Base-by-base conservation (phyloP, 2,888 invertebrate species). In the Rhagonycha fulva region DNA sequence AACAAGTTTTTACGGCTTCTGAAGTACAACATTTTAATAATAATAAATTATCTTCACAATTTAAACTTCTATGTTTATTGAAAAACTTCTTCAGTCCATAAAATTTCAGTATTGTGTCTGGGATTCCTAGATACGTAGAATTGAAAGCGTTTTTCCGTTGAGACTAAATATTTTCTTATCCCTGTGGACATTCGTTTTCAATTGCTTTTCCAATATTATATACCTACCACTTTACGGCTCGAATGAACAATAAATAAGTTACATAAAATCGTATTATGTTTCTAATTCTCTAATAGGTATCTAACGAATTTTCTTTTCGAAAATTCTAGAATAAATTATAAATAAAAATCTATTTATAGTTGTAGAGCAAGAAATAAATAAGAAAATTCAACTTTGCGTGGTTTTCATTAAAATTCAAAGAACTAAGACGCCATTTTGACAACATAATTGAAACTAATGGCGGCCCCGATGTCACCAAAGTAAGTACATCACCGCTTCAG, bases 371-470 rank as follows among this genome's bases (percentile, higher is more conserved):
- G n/a, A 26, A 23, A 14, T 24, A 66, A 66, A 66, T 66, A 47
- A 47, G 47, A n/a, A 47, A 12, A 47, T 47, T 47, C 47, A 47
- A 47, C 47, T 47, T 47, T 47, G 47, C n/a, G 47, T n/a, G 47
- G 47, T 12, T 66, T 66, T 24, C 23, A 66, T 80, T 80, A 81
- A 81, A 81, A 80, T 76, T 78, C 66, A 71, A 79, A 79, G 72
- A 76, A 70, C 61, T 77, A 78, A 81, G 83, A 81, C 84, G 84
- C 84, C 85, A 84, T 84, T 84, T 85, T 82, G 83, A 83, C 83
- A 83, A 77, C 75, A 80, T 86, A 86, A 86, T 86, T 86, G 85
- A 84, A 85, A 86, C 81, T 85, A 86, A 86, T 86, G 86, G 85
- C 83, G 82, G 84, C 84, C 83, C 81, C 82, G 81, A 77, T 84